Evolutionary conservation across 2,888 invertebrate genomes (phyloP), one percentile per base, ranked within the genome.

Genomic region (Alitta virens): DNA sequence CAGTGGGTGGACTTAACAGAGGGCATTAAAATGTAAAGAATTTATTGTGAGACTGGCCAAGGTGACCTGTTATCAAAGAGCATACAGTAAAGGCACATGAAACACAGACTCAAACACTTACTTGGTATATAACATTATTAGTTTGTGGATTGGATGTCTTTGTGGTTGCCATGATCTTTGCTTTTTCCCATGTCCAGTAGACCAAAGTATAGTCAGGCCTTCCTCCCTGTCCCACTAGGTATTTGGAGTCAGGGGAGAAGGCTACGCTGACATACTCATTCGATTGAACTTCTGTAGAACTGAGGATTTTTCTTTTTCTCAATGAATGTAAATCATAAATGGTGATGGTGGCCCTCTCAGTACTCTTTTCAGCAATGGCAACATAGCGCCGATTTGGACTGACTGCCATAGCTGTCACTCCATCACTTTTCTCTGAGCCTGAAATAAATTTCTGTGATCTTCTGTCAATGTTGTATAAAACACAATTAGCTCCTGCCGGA

Each of bases 181-280:
- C 90, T 55, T 70, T 66, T 56, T 89, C 71, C 71, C 71, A 71
- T 7, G 63, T 58, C 68, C 69, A 71, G 82, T 89, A 88, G 75
- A 91, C 86, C 83, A 91, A 84, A 71, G 86, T 88, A 88, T 90
- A 90, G 78, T 93, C 93, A 0, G 94, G 92, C 65, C 89, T 89
- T 1, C 90, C 90, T 0, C 91, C 90, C 33, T 95, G 87, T 0
- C 90, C 87, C 1, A 90, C 87, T 14, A 96, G 79, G 68, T 89
- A 89, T 77, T 90, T 91, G 1, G 90, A 91, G 78, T 95, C 94
- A 65, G 85, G 88, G 0, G 91, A 90, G 74, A 96, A 94, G 27
- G 88, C 86, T 0, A 92, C 83, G 62, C 88, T 87, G 14, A 88
- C 87, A 75, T 90, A 90, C 74, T 88, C 88, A 60, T 83, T 85